phyloP scores from a whole-genome alignment of 1,140 invertebrate species.

The Anastrepha obliqua region DNA sequence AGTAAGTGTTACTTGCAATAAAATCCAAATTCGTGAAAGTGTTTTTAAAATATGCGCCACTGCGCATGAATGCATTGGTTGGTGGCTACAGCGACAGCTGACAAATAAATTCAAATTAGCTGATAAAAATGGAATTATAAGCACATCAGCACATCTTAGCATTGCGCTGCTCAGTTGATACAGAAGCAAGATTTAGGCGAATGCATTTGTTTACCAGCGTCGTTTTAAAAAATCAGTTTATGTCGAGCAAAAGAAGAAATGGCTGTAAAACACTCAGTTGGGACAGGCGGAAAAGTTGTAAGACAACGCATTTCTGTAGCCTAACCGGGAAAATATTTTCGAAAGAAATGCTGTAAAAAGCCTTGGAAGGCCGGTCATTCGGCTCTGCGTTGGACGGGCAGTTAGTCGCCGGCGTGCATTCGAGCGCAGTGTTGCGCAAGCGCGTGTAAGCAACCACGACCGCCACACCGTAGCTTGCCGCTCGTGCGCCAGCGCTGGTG shows the following conservation, averaged over 20 bases:
- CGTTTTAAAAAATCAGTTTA: slow-evolving; percentile 29
- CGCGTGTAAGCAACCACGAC: background rate
- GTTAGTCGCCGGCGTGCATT: background rate
- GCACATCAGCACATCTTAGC: background rate
- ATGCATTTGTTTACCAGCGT: background rate
- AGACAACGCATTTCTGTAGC: background rate
- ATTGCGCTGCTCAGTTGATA: background rate
- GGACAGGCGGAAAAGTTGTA: background rate
- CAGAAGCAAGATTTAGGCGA: background rate
- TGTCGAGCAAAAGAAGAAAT: background rate
- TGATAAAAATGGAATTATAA: slow-evolving; percentile 30
- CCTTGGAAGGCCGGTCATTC: background rate
- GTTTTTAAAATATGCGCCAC: background rate
- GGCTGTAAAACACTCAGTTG: background rate
- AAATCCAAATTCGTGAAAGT: slow-evolving; percentile 11
- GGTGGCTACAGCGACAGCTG: background rate
- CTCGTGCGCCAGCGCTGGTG: background rate
- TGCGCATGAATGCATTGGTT: background rate
- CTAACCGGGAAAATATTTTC: background rate
- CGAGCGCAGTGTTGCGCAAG: slow-evolving; percentile 12
- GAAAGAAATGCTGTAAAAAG: background rate
- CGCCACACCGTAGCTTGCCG: background rate
- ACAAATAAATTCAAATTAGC: slow-evolving; percentile 40
- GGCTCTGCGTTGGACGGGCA: background rate
- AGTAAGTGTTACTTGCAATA: background rate